These are phyloP conservation scores for Acanthosoma haemorrhoidale DNA, from an alignment of 2,888 invertebrate genomes.

Conservation along the genomic window DNA sequence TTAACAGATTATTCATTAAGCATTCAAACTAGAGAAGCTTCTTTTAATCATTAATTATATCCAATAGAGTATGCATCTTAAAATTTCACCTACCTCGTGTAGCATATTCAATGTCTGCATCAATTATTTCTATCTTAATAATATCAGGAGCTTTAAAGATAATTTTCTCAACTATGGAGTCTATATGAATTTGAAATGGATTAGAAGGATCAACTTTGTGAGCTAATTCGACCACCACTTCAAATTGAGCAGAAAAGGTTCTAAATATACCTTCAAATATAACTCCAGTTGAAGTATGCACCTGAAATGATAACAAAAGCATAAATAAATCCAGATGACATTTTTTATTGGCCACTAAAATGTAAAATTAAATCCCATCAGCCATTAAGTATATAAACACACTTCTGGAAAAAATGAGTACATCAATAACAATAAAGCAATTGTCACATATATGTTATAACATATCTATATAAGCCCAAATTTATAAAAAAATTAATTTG, in stretches of 20 bases:
- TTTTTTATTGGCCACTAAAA: not conserved
- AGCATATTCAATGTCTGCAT: constrained; percentile 85
- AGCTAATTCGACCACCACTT: constrained; percentile 81
- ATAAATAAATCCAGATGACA: not conserved
- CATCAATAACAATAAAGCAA: not conserved
- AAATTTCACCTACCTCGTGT: constrained; percentile 60
- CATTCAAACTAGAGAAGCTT: no score
- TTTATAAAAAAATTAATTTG: no score
- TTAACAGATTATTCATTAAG: no score
- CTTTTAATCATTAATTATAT: no score
- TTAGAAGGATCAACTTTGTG: constrained; percentile 64
- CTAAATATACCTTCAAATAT: constrained; percentile 85
- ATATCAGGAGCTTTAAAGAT: constrained; percentile 82
- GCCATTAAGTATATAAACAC: not conserved
- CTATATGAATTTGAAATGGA: constrained; percentile 59
- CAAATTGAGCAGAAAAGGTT: constrained; percentile 83
- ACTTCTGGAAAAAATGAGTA: not conserved
- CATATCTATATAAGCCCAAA: no score
- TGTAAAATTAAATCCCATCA: not conserved
- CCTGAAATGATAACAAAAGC: constrained; percentile 45
- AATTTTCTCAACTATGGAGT: constrained; percentile 68
- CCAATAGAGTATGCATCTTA: no score
- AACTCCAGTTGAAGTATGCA: constrained; percentile 75
- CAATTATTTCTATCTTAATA: constrained; percentile 72
- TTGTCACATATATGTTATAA: no score